phyloP scores from a whole-genome alignment of 2,888 invertebrate genomes.

The Folsomia manolachei region DNA sequence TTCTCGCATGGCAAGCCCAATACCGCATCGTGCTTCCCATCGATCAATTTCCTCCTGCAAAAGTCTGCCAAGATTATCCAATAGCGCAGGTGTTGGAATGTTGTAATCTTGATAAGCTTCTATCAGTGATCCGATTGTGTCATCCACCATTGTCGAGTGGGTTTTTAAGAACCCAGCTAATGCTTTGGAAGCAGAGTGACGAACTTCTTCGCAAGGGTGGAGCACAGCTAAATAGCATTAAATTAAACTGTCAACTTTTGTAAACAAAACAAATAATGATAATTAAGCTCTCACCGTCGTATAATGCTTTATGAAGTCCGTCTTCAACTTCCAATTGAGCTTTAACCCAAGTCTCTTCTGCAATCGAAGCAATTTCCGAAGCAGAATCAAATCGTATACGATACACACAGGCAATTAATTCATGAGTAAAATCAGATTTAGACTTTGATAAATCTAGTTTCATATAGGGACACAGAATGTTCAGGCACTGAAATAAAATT shows the following conservation, averaged over 20 bases:
- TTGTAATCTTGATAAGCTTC: conserved; percentile 73
- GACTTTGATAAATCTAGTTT: not conserved
- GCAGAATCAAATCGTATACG: conserved; percentile 42
- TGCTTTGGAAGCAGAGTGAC: conserved; percentile 77
- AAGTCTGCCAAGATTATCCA: conserved; percentile 89
- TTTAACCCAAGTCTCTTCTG: conserved; percentile 32
- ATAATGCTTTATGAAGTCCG: not conserved
- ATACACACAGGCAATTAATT: conserved; percentile 28
- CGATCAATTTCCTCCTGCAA: conserved; percentile 80
- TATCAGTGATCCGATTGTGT: conserved; percentile 65
- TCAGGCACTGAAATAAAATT: conserved; percentile 21
- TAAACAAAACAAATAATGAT: not conserved
- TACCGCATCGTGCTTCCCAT: conserved; percentile 86
- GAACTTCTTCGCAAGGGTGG: conserved; percentile 77
- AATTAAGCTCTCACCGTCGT: not conserved
- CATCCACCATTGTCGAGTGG: conserved; percentile 59
- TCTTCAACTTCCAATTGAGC: conserved; percentile 16
- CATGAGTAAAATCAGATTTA: conserved; percentile 8
- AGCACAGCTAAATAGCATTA: conserved; percentile 62
- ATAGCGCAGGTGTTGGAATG: conserved; percentile 74
- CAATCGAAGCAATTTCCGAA: conserved; percentile 34
- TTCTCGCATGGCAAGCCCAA: conserved; percentile 76
- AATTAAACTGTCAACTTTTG: not conserved
- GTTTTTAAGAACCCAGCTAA: conserved; percentile 66
- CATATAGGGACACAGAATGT: conserved; percentile 19